Conservation (phyloP, 2,797 vertebrate genomes). For the Sandelia bainsii region DNA sequence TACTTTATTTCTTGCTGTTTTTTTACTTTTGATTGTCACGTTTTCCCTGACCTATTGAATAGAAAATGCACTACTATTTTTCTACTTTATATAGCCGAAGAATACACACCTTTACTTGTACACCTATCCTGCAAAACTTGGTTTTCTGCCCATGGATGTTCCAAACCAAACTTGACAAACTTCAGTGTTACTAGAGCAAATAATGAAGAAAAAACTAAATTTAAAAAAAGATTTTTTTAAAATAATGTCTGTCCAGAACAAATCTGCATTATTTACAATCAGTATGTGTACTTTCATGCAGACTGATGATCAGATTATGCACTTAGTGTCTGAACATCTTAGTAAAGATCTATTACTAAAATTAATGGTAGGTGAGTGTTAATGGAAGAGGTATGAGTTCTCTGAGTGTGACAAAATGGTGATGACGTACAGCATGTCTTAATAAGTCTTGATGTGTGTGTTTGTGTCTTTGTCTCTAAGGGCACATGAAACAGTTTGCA, state of each 20-base stretch:
- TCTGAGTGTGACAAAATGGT: background rate
- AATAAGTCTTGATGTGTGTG: background rate
- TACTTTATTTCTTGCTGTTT: no score
- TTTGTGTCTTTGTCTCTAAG: background rate
- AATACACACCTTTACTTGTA: background rate
- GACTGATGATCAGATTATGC: background rate
- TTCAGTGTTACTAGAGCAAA: background rate
- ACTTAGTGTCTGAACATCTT: background rate
- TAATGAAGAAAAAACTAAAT: no score
- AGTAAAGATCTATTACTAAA: background rate
- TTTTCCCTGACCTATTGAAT: no score
- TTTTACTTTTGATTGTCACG: no score
- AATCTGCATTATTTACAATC: background rate
- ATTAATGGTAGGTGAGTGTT: background rate
- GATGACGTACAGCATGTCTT: background rate
- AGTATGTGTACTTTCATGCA: background rate
- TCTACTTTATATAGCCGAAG: no score
- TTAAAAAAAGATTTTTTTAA: background rate
- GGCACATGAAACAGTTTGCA: slow-evolving; percentile 6
- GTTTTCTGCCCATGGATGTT: background rate
- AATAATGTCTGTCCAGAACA: no score
- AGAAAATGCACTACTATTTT: no score
- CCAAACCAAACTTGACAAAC: background rate
- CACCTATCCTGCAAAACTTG: background rate
- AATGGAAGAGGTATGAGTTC: background rate